phyloP scores from a whole-genome alignment of 2,797 vertebrate species.

The Rhadinocentrus ornatus region DNA sequence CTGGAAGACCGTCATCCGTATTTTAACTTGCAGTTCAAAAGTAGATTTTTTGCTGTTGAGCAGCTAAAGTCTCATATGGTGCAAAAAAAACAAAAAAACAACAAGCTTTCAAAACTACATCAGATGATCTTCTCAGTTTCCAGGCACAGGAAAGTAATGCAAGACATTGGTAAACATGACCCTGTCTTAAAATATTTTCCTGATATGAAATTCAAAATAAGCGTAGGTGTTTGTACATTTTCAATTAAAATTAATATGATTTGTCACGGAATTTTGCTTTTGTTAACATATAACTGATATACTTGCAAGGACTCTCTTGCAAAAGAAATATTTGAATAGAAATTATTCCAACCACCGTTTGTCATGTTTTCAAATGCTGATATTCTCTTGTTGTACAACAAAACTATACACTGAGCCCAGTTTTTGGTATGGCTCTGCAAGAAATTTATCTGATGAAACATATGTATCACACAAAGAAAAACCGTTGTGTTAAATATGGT shows the following conservation, averaged over 20 bases:
- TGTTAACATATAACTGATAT: neutral
- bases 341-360: neutral
- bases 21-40: no score
- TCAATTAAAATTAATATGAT: neutral
- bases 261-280: neutral
- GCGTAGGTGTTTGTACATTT: neutral
- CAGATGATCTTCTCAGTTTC: neutral
- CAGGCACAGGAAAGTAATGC: neutral
- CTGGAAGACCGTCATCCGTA: no score
- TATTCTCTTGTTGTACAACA: neutral
- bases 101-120: neutral
- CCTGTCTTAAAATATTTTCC: neutral
- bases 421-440: neutral
- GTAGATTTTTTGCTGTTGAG: neutral
- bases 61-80: neutral
- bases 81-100: neutral
- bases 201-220: neutral
- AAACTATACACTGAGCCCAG: neutral
- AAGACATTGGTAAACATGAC: neutral
- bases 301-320: neutral
- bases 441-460: conserved; percentile 52
- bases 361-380: neutral
- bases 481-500: neutral
- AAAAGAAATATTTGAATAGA: neutral
- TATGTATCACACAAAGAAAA: conserved; percentile 28